Evolutionary conservation across 1,140 invertebrate species (phyloP), one percentile per base, ranked within the genome.

Genomic region (Saccostrea cuccullata): DNA sequence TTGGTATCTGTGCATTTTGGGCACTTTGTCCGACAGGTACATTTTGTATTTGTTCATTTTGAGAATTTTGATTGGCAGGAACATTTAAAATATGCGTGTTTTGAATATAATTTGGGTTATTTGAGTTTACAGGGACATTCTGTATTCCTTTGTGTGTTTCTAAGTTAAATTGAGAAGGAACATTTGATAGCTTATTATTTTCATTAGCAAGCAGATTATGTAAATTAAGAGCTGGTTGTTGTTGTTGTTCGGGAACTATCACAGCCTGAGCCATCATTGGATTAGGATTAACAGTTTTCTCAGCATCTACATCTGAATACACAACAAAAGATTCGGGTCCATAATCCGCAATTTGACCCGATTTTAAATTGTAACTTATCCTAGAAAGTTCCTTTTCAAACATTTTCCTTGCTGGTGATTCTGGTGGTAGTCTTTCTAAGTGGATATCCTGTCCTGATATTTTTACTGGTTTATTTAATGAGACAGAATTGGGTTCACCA

Each of bases 321-420:
- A 77, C 26, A 26, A 77, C 70, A 77, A 26, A 30, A 11, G 70
- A 26, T 26, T 36, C 70, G 8, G 70, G 70, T 23, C 11, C 26
- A 6, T 77, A 15, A 36, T 77, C 70, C 12, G 70, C 70, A 77
- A 30, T 77, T 30, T 30, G 23, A 8, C 70, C 70, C 2, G 23
- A 26, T 36, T 30, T 77, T 30, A 77, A 77, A 36, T 77, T 77
- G 23, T 26, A 30, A 26, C 70, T 77, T 77, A 77, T 77, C 15
- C 70, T 77, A 15, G 70, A 77, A 15, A 77, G 70, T 77, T 77
- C 70, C 11, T 77, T 77, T 13, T 77, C 70, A 30, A 77, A 77
- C 70, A 77, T 30, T 36, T 77, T 77, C 30, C 30, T 26, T 12
- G 70, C 70, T 9, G 30, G 30, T 12, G 70, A 77, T 13, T 77